phyloP scores from a whole-genome alignment of 2,888 invertebrate genomes.

The Trissoscelio sp. region DNA sequence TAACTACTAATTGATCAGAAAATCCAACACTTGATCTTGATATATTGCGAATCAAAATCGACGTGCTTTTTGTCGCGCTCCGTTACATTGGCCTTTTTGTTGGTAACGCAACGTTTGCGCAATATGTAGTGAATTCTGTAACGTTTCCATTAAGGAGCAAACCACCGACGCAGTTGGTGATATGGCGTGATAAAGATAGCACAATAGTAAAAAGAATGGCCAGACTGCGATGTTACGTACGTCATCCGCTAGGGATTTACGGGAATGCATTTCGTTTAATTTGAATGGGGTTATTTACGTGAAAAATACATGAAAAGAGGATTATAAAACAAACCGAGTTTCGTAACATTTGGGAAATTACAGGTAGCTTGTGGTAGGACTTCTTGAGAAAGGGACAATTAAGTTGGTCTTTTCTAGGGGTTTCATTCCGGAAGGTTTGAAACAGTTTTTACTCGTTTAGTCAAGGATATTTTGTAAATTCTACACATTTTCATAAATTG shows the following conservation, averaged over 20 bases:
- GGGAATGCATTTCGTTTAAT: slow-evolving; percentile 25
- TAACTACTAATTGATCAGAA: slow-evolving; percentile 81
- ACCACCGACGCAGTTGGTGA: no score
- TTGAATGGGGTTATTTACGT: slow-evolving; percentile 37
- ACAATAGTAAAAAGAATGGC: slow-evolving; percentile 11
- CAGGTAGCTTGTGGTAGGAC: background rate
- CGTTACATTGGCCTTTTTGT: no score
- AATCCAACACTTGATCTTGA: slow-evolving; percentile 79
- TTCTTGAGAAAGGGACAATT: background rate
- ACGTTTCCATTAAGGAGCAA: no score
- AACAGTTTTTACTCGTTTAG: no score
- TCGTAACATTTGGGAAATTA: slow-evolving; percentile 21
- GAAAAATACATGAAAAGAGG: slow-evolving; percentile 38
- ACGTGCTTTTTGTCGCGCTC: slow-evolving; percentile 32
- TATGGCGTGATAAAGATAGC: slow-evolving; percentile 24
- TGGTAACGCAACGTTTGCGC: no score
- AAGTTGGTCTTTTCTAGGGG: slow-evolving; percentile 6
- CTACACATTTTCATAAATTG: no score
- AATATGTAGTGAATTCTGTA: no score
- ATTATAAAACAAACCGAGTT: slow-evolving; percentile 12
- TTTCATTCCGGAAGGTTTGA: no score
- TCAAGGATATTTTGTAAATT: no score
- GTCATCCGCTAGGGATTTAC: slow-evolving; percentile 40
- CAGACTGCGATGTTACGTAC: slow-evolving; percentile 10
- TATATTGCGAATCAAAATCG: slow-evolving; percentile 69